Evolutionary conservation across 2,888 invertebrate genomes (phyloP).

Genomic region (Drosophila greeni): DNA sequence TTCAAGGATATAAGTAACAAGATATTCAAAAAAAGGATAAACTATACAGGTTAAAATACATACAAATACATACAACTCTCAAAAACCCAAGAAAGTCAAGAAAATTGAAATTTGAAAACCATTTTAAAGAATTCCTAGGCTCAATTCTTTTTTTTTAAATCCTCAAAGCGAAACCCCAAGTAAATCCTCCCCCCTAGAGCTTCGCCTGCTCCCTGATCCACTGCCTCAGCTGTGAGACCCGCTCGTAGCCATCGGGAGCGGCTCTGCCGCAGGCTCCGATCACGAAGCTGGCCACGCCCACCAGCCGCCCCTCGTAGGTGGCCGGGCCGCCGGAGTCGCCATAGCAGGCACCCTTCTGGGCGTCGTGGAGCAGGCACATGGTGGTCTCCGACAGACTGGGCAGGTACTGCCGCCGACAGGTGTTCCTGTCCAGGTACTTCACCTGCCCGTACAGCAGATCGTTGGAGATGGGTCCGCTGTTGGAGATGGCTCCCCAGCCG

Average conservation of each 20-base stretch:
- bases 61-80: background rate
- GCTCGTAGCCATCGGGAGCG: constrained; percentile 75
- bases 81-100: background rate
- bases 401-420: constrained; percentile 55
- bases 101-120: background rate
- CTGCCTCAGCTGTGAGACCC: constrained; percentile 48
- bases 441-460: constrained; percentile 66
- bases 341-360: constrained; percentile 70
- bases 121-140: background rate
- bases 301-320: constrained; percentile 61
- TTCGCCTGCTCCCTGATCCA: constrained; percentile 57
- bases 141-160: background rate
- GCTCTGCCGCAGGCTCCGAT: constrained; percentile 66
- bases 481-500: constrained; percentile 73
- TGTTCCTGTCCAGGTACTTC: constrained; percentile 47
- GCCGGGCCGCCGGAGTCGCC: constrained; percentile 78
- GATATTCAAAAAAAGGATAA: background rate
- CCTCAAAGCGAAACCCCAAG: background rate
- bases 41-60: background rate
- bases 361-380: constrained; percentile 69
- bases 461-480: constrained; percentile 62
- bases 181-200: background rate
- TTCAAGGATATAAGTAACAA: background rate
- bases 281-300: constrained; percentile 75
- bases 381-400: constrained; percentile 53